Evolutionary conservation across 35 echinoderm and acorn worm genomes (phyloP), one percentile per base, ranked within the genome.

Genomic region (Holothuria glaberrima): DNA sequence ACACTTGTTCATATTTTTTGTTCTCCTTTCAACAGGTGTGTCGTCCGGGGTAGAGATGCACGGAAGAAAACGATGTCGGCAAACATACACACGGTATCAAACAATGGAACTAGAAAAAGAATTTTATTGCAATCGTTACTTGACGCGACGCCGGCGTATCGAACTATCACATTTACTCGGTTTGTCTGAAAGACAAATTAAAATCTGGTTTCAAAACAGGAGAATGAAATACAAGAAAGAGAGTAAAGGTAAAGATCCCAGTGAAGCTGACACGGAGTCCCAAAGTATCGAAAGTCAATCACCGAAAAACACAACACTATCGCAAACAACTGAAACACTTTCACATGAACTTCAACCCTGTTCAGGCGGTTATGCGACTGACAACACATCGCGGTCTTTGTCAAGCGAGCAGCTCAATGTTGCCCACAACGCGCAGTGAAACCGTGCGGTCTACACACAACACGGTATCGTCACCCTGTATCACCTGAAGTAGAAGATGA

Each of bases 191-290:
- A 64, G 97, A 69, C 97, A 99, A 71, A 99, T 99, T 71, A 99
- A 99, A 81, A 99, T 99, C 29, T 99, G 97, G 97, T 99, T 99
- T 71, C 97, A 99, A 48, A 99, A 99, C 77, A 90, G 97, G 50
- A 87, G 97, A 59, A 99, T 99, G 97, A 99, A 99, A 85, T 95
- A 93, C 84, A 99, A 99, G 86, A 99, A 99, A 48, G 97, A 99
- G 61, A 99, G 87, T 58, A 99, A 99, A 91, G 92, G 94, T 30
- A 91, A 98, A 46, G 91, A 83, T 34, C 64, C 68, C 31, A 82
- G 78, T 21, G 82, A 67, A 18, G 68, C 61, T 10, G 80, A 89
- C 10, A 71, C 38, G 12, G 91, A 96, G 19, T 26, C 54, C 7
- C 59, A 24, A 31, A 56, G 25, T 30, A 32, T 22, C 25, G 80